Percentiles rank a stretch among this genome's conserved stretches.
phyloP scores from a whole-genome alignment of 1,140 invertebrate genomes.

The Neocloeon triangulifer region DNA sequence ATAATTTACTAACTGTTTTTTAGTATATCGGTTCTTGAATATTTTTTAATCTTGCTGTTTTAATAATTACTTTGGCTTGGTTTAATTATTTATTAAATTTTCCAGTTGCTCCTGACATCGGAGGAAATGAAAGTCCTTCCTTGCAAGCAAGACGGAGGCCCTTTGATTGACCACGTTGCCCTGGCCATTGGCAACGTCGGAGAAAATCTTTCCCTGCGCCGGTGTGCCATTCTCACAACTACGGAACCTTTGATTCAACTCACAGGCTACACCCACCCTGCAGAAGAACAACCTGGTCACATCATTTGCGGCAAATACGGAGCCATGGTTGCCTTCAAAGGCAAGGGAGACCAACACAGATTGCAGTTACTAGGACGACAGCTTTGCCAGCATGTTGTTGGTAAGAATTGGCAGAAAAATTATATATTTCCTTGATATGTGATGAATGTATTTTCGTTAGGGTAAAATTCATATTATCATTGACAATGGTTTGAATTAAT shows the following conservation, averaged over 20 bases:
- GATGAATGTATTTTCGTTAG: too few relatives aligned
- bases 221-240: constrained; percentile 45
- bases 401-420: constrained; percentile 14
- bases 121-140: constrained; percentile 38
- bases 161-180: constrained; percentile 54
- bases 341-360: constrained; percentile 14
- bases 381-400: constrained; percentile 79
- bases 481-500: too few relatives aligned
- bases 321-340: constrained; percentile 43
- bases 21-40: too few relatives aligned
- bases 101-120: constrained; percentile 34
- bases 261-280: constrained; percentile 48
- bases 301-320: constrained; percentile 59
- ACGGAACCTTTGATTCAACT: constrained; percentile 9
- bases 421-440: constrained; percentile 3
- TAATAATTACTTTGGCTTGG: too few relatives aligned
- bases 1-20: too few relatives aligned
- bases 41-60: too few relatives aligned
- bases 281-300: constrained; percentile 18
- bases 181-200: constrained; percentile 64
- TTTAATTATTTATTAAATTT: constrained; percentile 8
- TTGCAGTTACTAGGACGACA: constrained; percentile 35
- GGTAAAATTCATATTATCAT: too few relatives aligned
- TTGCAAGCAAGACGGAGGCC: constrained; percentile 34
- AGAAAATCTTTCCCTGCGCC: constrained; percentile 63